These are phyloP conservation scores for Ochropleura leucogaster DNA, from an alignment of 2,888 invertebrate species.

Conservation along the genomic window DNA sequence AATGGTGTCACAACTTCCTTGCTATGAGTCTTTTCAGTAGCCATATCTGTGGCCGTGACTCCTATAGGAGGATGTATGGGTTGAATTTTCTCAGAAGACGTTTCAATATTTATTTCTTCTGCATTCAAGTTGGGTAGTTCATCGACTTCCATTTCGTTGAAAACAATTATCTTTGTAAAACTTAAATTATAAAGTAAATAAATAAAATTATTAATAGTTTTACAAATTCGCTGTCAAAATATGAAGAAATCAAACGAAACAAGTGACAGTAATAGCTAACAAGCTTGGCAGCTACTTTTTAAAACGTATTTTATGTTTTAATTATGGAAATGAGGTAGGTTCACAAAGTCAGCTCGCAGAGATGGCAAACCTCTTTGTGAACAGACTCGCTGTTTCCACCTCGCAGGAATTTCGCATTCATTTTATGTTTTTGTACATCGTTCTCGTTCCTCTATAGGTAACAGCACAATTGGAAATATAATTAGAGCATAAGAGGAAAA, in stretches of 20 bases:
- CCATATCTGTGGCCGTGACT: conserved; percentile 10
- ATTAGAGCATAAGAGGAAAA: neutral
- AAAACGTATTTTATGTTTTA: neutral
- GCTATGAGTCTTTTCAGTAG: conserved; percentile 1
- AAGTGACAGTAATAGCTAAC: conserved; percentile 3
- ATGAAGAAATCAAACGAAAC: conserved; percentile 20
- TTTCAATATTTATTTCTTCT: conserved; percentile 17
- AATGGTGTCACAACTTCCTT: neutral
- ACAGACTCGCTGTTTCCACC: neutral
- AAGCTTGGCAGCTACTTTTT: neutral
- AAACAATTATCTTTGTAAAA: conserved; percentile 18
- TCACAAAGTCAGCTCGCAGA: neutral
- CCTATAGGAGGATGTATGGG: neutral
- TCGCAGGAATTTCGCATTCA: neutral
- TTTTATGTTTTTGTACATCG: neutral
- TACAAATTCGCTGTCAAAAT: conserved; percentile 37
- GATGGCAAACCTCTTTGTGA: conserved; percentile 10
- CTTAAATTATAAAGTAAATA: conserved; percentile 22
- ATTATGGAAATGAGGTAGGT: too few relatives aligned
- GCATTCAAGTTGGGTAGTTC: conserved; percentile 5
- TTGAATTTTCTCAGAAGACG: conserved; percentile 2
- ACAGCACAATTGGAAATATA: neutral
- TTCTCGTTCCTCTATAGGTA: too few relatives aligned
- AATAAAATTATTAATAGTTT: conserved; percentile 17
- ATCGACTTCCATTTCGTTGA: conserved; percentile 48